A percentile compares a stretch with the other conserved stretches of the same genome.
Evolutionary conservation across 2,113 vertebrate genomes (phyloP).

Genomic region (Menura novaehollandiae): DNA sequence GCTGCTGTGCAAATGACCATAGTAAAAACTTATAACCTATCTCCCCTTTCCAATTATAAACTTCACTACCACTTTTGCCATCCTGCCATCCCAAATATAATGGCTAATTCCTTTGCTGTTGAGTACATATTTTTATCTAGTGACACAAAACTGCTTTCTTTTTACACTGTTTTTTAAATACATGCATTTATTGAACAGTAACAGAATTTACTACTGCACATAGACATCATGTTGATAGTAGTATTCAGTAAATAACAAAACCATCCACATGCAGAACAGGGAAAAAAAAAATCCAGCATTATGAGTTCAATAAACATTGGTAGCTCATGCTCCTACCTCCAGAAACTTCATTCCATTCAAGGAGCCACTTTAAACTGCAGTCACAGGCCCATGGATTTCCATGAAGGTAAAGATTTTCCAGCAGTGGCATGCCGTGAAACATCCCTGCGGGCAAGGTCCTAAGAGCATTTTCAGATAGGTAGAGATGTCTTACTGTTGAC

Average conservation of each 20-base stretch:
- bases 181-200: neutral
- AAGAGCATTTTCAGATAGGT: slow-evolving; percentile 85
- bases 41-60: neutral
- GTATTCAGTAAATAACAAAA: neutral
- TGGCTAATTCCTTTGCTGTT: neutral
- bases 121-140: neutral
- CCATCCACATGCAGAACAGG: neutral
- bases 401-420: slow-evolving; percentile 88
- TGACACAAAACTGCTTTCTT: neutral
- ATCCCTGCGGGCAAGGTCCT: slow-evolving; percentile 67
- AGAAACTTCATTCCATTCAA: slow-evolving; percentile 73
- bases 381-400: slow-evolving; percentile 90
- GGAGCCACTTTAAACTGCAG: slow-evolving; percentile 81
- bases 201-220: neutral
- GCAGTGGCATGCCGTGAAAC: slow-evolving; percentile 74
- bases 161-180: neutral
- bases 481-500: slow-evolving; percentile 86
- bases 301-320: neutral
- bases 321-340: slow-evolving; percentile 70
- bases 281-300: neutral
- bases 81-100: neutral
- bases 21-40: neutral
- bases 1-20: neutral
- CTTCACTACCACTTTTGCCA: neutral
- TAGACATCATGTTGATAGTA: neutral